These are phyloP conservation scores for Brachynemurus nebulosus DNA, from an alignment of 2,888 invertebrate species.

Conservation along the genomic window DNA sequence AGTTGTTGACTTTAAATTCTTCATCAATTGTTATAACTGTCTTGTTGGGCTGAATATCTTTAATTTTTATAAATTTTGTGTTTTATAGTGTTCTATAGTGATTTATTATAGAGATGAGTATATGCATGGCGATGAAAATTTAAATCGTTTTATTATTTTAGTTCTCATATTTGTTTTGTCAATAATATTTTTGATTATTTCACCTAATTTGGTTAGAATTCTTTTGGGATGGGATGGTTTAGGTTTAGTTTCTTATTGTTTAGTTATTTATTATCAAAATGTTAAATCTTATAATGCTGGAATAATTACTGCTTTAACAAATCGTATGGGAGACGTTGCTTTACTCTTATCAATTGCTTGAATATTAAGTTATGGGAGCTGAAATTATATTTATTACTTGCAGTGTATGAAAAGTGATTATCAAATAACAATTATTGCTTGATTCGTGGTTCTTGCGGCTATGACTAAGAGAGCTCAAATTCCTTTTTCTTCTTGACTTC, in stretches of 20 bases:
- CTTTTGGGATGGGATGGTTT: conserved; percentile 60
- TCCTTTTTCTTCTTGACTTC: conserved; percentile 65
- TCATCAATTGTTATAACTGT: conserved; percentile 36
- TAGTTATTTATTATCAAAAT: too few species aligned
- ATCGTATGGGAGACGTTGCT: conserved; percentile 59
- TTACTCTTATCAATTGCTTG: conserved; percentile 46
- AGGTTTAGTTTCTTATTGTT: conserved; percentile 56
- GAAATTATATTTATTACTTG: conserved; percentile 26
- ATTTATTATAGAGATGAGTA: conserved; percentile 49
- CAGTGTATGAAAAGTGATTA: conserved; percentile 34
- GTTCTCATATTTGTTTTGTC: too few species aligned
- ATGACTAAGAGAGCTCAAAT: conserved; percentile 70
- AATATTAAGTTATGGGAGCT: conserved; percentile 28
- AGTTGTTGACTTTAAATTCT: conserved; percentile 38
- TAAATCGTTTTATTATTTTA: too few species aligned
- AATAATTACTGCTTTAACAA: too few species aligned
- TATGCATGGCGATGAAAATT: conserved; percentile 42
- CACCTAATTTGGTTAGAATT: too few species aligned
- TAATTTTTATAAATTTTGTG: conserved; percentile 49
- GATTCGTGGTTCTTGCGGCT: conserved; percentile 38
- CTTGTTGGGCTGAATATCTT: conserved; percentile 49
- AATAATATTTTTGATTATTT: conserved; percentile 50
- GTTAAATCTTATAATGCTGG: too few species aligned
- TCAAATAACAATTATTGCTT: conserved; percentile 31
- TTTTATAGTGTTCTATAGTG: conserved; percentile 48